These are phyloP conservation scores for Troides oblongomaculatus DNA, from an alignment of 2,888 invertebrate genomes.

Conservation along the genomic window DNA sequence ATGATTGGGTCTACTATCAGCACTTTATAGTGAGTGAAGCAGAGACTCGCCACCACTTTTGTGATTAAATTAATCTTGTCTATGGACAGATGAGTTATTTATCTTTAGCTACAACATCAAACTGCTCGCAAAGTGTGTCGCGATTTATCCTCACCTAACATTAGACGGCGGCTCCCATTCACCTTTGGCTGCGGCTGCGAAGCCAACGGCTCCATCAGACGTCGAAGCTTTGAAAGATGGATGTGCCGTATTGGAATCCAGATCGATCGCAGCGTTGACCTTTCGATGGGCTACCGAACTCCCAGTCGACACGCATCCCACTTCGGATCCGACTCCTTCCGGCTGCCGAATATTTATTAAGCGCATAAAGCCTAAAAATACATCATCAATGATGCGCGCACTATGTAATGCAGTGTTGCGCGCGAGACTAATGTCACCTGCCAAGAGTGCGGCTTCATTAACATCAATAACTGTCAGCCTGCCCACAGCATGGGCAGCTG, in stretches of 20 bases:
- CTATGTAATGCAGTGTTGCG: slow-evolving; percentile 45
- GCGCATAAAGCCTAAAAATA: slow-evolving; percentile 48
- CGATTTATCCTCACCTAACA: slow-evolving; percentile 7
- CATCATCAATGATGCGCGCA: slow-evolving; percentile 59
- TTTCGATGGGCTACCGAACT: slow-evolving; percentile 12
- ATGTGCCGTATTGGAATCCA: slow-evolving; percentile 22
- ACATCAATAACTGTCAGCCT: slow-evolving; percentile 54
- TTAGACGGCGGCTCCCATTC: slow-evolving; percentile 10
- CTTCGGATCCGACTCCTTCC: slow-evolving; percentile 20
- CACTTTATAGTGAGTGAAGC: too few species aligned
- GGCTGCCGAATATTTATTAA: slow-evolving; percentile 21
- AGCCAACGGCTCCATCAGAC: slow-evolving; percentile 9
- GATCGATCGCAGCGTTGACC: slow-evolving; percentile 25
- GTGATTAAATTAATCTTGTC: too few species aligned
- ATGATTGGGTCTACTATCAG: too few species aligned
- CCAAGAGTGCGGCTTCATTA: slow-evolving; percentile 44
- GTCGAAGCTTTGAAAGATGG: slow-evolving; percentile 20
- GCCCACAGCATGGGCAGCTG: slow-evolving; percentile 36
- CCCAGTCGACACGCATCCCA: neutral
- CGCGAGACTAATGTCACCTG: slow-evolving; percentile 44
- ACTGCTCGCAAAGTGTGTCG: slow-evolving; percentile 2
- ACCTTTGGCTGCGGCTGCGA: slow-evolving; percentile 11
- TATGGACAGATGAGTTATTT: too few species aligned
- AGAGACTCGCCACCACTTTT: too few species aligned
- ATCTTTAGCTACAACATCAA: too few species aligned